phyloP scores from a whole-genome alignment of 2,113 vertebrate genomes.

The Oryzias melastigma region DNA sequence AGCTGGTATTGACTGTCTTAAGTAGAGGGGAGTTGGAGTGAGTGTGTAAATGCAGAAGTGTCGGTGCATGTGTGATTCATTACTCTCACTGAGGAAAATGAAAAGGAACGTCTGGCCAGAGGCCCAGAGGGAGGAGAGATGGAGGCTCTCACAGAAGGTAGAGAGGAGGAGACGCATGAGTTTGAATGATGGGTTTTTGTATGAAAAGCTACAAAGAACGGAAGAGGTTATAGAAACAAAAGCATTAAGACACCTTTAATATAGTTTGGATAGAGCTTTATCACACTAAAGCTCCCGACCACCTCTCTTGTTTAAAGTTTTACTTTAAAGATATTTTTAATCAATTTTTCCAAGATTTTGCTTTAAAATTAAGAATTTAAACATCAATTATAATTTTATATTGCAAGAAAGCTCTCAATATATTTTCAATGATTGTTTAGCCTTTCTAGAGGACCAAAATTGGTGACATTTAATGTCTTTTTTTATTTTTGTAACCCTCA shows the following conservation, averaged over 20 bases:
- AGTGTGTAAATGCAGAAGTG: constrained; percentile 69
- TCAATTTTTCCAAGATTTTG: too few species aligned
- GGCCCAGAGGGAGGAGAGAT: constrained; percentile 57
- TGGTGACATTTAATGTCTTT: not conserved
- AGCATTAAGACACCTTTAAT: constrained; percentile 1
- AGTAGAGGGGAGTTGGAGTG: constrained; percentile 69
- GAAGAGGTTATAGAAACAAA: constrained; percentile 9
- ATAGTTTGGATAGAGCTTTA: not conserved
- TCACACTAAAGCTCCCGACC: too few species aligned
- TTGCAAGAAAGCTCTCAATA: too few species aligned
- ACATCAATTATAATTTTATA: too few species aligned
- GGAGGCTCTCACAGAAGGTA: constrained; percentile 37
- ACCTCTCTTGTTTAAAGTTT: too few species aligned
- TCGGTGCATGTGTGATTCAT: constrained; percentile 74
- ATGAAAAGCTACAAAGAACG: constrained; percentile 39
- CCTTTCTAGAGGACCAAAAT: too few species aligned
- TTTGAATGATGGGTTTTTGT: constrained; percentile 52
- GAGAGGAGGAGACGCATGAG: constrained; percentile 30
- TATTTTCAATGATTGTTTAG: too few species aligned
- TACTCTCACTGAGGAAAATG: constrained; percentile 72
- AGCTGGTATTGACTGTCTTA: constrained; percentile 70
- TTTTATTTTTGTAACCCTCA: not conserved
- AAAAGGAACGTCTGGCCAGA: constrained; percentile 71
- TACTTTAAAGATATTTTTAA: too few species aligned
- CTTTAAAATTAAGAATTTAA: too few species aligned